Conservation (phyloP, 2,888 invertebrate genomes). For the Carcina quercana region DNA sequence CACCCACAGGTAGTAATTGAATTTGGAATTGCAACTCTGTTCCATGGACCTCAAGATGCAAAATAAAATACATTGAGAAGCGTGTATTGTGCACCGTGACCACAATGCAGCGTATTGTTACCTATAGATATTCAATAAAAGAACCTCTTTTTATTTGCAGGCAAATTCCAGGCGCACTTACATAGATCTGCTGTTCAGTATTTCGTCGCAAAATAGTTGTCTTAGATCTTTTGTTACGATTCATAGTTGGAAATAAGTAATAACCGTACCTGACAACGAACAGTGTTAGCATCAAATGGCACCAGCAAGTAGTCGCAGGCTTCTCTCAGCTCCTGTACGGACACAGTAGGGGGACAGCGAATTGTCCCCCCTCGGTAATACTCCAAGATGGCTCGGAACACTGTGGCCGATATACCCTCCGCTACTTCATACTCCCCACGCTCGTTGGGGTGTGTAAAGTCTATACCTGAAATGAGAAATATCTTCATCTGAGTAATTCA, state of each 20-base stretch:
- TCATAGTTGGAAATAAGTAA: too few species aligned
- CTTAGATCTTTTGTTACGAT: background rate
- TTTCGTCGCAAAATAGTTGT: background rate
- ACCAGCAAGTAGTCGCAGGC: slow-evolving; percentile 99
- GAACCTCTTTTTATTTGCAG: too few species aligned
- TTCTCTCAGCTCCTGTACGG: slow-evolving; percentile 96
- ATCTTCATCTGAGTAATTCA: too few species aligned
- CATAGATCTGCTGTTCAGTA: too few species aligned
- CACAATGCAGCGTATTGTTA: too few species aligned
- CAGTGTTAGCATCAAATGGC: slow-evolving; percentile 96
- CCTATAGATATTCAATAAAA: too few species aligned
- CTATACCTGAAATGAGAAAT: slow-evolving; percentile 78
- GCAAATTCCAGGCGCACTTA: background rate
- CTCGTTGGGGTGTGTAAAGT: slow-evolving; percentile 95
- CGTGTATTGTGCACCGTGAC: too few species aligned
- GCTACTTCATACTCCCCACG: slow-evolving; percentile 98
- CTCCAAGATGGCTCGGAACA: slow-evolving; percentile 96
- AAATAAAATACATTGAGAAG: too few species aligned
- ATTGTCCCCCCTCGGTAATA: slow-evolving; percentile 94
- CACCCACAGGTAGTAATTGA: too few species aligned
- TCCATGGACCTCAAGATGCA: too few species aligned
- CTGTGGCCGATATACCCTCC: slow-evolving; percentile 95
- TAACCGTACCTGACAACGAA: slow-evolving; percentile 84
- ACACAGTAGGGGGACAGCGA: slow-evolving; percentile 95
- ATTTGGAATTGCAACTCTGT: too few species aligned